Conservation (phyloP, 2,113 vertebrate species). For the Microcebus jonahi region DNA sequence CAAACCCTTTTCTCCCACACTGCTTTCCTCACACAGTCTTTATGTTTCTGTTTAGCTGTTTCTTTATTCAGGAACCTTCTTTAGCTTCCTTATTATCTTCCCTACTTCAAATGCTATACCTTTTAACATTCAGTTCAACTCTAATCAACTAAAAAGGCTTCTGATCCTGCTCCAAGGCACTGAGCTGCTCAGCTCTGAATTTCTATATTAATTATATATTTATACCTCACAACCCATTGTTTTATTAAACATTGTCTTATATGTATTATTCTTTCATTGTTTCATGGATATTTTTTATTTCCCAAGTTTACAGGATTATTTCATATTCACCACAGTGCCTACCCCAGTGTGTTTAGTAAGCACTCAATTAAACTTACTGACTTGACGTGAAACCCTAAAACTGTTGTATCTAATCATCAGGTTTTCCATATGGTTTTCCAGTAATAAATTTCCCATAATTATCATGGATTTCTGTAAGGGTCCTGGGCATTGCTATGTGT, state of each 20-base stretch:
- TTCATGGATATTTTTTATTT: conserved; percentile 37
- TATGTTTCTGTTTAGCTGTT: conserved; percentile 36
- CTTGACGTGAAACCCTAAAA: conserved; percentile 28
- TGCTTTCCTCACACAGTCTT: neutral
- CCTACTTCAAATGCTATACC: neutral
- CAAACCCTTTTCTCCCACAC: neutral
- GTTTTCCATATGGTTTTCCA: neutral
- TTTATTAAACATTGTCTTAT: neutral
- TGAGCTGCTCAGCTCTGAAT: conserved; percentile 8
- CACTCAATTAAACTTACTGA: neutral
- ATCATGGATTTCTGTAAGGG: conserved; percentile 15
- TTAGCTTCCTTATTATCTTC: conserved; percentile 18
- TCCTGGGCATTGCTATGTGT: neutral
- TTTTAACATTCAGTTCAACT: neutral
- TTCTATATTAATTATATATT: neutral
- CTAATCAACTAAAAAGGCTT: neutral
- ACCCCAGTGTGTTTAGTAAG: neutral
- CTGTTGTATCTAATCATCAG: neutral
- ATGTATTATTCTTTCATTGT: neutral
- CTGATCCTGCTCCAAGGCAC: neutral
- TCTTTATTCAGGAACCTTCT: conserved; percentile 11
- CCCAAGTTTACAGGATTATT: neutral
- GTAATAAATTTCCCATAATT: neutral
- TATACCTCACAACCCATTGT: neutral
- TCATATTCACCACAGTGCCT: neutral